Conservation (phyloP, 92 coral and sea anemone genomes). For the Heteractis magnifica region DNA sequence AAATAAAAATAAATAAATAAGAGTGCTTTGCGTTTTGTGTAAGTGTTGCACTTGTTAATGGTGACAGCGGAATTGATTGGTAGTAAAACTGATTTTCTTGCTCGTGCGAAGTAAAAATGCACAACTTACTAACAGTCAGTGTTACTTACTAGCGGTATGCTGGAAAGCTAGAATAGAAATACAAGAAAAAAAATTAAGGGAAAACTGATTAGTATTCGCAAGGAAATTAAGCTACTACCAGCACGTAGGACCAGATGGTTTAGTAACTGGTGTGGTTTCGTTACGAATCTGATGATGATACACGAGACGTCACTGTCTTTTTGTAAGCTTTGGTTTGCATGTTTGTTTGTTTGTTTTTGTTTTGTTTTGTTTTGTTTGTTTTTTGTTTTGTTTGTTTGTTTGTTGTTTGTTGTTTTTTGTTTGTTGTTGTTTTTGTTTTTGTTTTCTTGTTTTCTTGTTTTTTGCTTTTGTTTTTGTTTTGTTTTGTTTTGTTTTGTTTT, state of each 20-base stretch:
- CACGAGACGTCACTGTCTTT: too few relatives aligned
- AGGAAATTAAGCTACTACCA: not conserved
- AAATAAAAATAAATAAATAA: too few relatives aligned
- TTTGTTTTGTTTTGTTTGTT: not conserved
- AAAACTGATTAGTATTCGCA: constrained; percentile 14
- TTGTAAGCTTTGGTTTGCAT: not conserved
- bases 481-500: too few relatives aligned
- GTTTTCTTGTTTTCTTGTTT: too few relatives aligned
- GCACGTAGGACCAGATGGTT: not conserved
- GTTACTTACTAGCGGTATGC: constrained; percentile 59
- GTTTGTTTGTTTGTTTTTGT: not conserved
- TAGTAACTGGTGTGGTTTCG: not conserved
- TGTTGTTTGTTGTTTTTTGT: too few relatives aligned
- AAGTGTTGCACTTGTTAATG: not conserved
- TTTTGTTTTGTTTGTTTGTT: too few relatives aligned
- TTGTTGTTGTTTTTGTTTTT: too few relatives aligned
- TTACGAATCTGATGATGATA: too few relatives aligned
- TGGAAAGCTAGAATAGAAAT: constrained; percentile 56
- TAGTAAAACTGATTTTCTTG: not conserved
- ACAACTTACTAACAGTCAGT: constrained; percentile 1
- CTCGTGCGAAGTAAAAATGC: constrained; percentile 9
- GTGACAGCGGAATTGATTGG: not conserved
- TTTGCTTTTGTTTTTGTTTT: too few relatives aligned
- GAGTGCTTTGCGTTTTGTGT: not conserved
- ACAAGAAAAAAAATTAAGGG: constrained; percentile 17